Evolutionary conservation across 92 coral and sea anemone genomes (phyloP).

Genomic region (Galaxea fascicularis): DNA sequence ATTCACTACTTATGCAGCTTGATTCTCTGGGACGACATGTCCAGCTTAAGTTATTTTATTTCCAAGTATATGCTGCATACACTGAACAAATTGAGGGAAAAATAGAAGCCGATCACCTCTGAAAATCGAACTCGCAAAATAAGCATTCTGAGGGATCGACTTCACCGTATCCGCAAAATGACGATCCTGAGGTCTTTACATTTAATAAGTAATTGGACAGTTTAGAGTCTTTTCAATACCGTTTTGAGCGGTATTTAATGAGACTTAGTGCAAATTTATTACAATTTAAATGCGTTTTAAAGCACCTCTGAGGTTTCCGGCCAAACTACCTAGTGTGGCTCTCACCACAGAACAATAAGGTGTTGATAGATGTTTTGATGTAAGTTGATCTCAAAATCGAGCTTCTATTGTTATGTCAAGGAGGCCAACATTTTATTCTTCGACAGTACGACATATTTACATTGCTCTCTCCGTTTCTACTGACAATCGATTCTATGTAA

Average conservation of each 20-base stretch:
- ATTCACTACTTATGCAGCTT: too few species aligned
- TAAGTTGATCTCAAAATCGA: constrained; percentile 42
- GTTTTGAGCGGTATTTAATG: neutral
- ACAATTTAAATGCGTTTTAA: neutral
- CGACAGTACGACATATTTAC: constrained; percentile 28
- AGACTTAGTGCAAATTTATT: neutral
- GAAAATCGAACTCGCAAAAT: too few species aligned
- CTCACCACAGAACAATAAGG: constrained; percentile 26
- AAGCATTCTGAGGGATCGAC: too few species aligned
- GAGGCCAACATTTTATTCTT: neutral
- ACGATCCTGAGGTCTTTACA: neutral
- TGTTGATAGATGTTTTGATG: constrained; percentile 37
- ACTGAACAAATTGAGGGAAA: too few species aligned
- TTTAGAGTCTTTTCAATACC: constrained; percentile 2
- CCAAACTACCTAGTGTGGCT: neutral
- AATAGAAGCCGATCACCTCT: too few species aligned
- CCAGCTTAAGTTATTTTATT: too few species aligned
- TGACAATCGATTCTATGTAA: neutral
- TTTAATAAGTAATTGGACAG: neutral
- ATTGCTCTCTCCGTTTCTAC: neutral
- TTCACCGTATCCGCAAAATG: too few species aligned
- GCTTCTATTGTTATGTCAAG: constrained; percentile 44
- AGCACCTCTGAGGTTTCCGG: neutral
- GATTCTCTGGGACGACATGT: too few species aligned
- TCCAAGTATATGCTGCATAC: too few species aligned